phyloP scores from a whole-genome alignment of 2,888 invertebrate species.

The Stenurella melanura region DNA sequence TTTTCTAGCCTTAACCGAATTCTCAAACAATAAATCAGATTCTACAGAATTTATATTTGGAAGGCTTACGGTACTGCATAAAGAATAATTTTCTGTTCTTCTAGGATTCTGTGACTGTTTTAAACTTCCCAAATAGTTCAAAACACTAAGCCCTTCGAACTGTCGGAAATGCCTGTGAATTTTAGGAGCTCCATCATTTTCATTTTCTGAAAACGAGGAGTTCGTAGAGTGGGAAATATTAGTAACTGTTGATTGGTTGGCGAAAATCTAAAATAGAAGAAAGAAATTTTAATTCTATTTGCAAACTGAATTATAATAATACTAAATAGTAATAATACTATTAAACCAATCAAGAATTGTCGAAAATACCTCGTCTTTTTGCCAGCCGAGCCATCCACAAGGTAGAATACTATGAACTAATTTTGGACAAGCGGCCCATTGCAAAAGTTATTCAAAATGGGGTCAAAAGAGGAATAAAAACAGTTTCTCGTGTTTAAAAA shows the following conservation, averaged over 20 bases:
- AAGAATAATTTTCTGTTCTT: constrained; percentile 36
- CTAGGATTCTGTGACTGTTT: constrained; percentile 43
- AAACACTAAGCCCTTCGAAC: constrained; percentile 49
- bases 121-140: constrained; percentile 53
- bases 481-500: too few relatives aligned
- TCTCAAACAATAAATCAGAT: constrained; percentile 41
- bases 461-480: too few relatives aligned
- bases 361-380: too few relatives aligned
- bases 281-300: not conserved
- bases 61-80: constrained; percentile 56
- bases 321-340: too few relatives aligned
- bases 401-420: too few relatives aligned
- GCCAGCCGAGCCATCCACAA: too few relatives aligned
- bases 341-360: too few relatives aligned
- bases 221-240: constrained; percentile 48
- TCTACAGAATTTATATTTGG: constrained; percentile 55
- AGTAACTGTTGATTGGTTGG: constrained; percentile 47
- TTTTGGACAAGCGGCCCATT: too few relatives aligned
- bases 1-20: constrained; percentile 54
- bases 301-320: not conserved
- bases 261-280: constrained; percentile 50
- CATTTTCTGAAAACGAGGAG: constrained; percentile 55
- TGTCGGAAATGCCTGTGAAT: constrained; percentile 22
- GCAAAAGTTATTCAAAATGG: too few relatives aligned
- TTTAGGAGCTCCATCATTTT: constrained; percentile 47